Base-by-base conservation (phyloP, 2,113 vertebrate genomes). In the Psophia crepitans region DNA sequence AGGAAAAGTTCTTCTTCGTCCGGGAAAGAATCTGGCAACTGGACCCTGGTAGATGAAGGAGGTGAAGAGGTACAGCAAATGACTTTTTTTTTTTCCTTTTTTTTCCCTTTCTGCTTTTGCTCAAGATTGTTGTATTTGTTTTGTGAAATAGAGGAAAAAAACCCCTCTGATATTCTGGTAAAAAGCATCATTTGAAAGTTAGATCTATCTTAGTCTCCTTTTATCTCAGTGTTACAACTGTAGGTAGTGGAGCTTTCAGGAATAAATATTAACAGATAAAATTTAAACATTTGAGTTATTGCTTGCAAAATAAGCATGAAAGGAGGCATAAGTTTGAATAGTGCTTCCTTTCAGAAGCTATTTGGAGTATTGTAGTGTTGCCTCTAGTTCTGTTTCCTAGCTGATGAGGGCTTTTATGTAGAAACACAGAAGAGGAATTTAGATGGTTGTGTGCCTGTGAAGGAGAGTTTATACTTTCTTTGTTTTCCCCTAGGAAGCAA, bases 31-130 rank as follows among this genome's bases (percentile, higher is more conserved):
- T 99, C 99, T 58, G 99, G 99, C 21, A 99, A 99, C 90, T 99
- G 99, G 99, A 99, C 99, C 8, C 96, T 99, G 35, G 99, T 99
- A 23, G 99, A 99, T 92, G 99, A 99, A 97, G 99, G 98, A 54
- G 99, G 99, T 95, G 99, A 99, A 96, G 99, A 99, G 99, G 99
- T 99, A 97, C 53, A 58, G 18, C 10, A 48, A 30, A 71, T 46
- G 2, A 26, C 3, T 15, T 5, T 54, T 16, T 32, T 43, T 60
- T 7, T 32, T n/a, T 33, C 23, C 5, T 4, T 19, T 11, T 11
- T 56, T 63, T 37, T 2, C 18, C 3, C 12, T 56, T 86, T 28
- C 9, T 66, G 17, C 6, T 84, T 94, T 74, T 81, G 15, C 30
- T 76, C 12, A 70, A n/a, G 5, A 8, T 71, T 46, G 4, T n/a